A percentile compares a stretch with the other conserved stretches of the same genome.
These are phyloP conservation scores for Oenanthe oenanthe DNA, from an alignment of 2,113 vertebrate genomes.

Conservation along the genomic window DNA sequence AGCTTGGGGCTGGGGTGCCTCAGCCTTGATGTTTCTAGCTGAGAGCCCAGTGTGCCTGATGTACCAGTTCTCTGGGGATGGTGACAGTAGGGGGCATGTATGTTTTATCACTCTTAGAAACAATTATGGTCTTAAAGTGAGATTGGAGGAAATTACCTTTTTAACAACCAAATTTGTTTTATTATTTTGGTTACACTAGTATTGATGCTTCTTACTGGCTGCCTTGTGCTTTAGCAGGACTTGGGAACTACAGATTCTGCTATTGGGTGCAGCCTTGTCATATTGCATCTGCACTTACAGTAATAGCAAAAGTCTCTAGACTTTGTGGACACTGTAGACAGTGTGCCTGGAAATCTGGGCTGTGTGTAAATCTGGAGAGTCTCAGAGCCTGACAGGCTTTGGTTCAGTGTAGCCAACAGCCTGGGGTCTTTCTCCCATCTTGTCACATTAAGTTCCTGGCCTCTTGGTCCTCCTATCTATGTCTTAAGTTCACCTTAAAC, in stretches of 20 bases:
- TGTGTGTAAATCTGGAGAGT: not conserved
- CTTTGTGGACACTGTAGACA: not conserved
- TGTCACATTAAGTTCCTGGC: not conserved
- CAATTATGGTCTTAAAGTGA: not conserved
- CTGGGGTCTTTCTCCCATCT: not conserved
- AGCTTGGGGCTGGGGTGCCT: not conserved
- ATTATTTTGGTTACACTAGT: not conserved
- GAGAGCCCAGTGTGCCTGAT: not conserved
- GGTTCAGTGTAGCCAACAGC: not conserved
- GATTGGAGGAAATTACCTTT: not conserved
- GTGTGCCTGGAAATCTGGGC: not conserved
- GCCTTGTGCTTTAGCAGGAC: not conserved
- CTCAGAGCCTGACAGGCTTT: not conserved
- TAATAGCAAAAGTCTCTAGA: not conserved
- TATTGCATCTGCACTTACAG: not conserved
- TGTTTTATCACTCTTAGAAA: not conserved
- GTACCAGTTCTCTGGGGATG: accelerated
- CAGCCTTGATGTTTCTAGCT: not conserved
- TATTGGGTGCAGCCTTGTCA: not conserved
- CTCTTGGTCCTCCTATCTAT: not conserved
- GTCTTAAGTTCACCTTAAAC: not conserved
- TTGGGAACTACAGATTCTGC: not conserved
- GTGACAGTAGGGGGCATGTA: not conserved
- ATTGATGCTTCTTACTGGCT: not conserved
- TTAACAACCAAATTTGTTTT: not conserved